Conservation (phyloP, 2,888 invertebrate genomes). For the Ornithoptera alexandrae region DNA sequence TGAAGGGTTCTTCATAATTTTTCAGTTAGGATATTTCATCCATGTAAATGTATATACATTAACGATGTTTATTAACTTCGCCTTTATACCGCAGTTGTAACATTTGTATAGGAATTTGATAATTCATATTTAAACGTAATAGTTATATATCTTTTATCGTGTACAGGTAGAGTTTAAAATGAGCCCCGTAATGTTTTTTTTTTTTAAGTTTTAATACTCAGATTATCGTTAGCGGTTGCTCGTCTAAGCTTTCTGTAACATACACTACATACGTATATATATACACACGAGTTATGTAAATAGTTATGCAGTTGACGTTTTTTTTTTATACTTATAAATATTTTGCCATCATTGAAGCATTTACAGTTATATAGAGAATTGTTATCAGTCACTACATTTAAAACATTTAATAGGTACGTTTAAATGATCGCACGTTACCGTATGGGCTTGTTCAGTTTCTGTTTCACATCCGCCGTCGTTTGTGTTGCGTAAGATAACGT, state of each 20-base stretch:
- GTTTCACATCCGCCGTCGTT: conserved; percentile 8
- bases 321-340: conserved; percentile 1
- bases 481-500: conserved; percentile 13
- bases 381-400: conserved; percentile 26
- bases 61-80: conserved; percentile 8
- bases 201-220: conserved; percentile 17
- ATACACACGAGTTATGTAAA: conserved; percentile 17
- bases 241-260: conserved; percentile 16
- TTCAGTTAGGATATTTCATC: not conserved
- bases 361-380: conserved; percentile 25
- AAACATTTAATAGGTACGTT: conserved; percentile 17
- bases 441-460: conserved; percentile 13
- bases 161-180: conserved; percentile 10
- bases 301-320: conserved; percentile 9
- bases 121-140: not conserved
- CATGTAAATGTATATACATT: not conserved
- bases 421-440: conserved; percentile 5
- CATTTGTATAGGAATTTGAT: conserved; percentile 7
- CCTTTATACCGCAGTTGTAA: conserved; percentile 2
- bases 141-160: conserved; percentile 1
- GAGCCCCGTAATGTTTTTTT: conserved; percentile 3
- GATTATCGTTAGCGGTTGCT: conserved; percentile 4
- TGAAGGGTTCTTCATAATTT: not conserved
- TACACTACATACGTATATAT: conserved; percentile 9
- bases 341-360: conserved; percentile 27